Evolutionary conservation across 2,113 vertebrate genomes (phyloP).

Genomic region (Irena cyanogastra): DNA sequence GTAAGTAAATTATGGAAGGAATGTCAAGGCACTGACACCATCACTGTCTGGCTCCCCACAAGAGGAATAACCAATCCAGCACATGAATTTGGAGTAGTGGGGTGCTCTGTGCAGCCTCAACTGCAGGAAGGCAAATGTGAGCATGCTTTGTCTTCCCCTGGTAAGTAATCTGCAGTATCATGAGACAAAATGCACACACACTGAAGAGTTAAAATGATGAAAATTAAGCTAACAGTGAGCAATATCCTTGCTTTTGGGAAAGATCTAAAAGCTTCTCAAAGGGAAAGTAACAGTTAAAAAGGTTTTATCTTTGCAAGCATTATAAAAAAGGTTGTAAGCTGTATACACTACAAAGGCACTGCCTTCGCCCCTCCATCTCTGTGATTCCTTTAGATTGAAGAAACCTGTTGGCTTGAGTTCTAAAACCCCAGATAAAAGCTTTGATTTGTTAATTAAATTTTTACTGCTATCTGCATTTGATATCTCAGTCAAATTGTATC

Average conservation of each 20-base stretch:
- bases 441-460: conserved; percentile 81
- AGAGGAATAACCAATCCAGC: background rate
- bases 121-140: background rate
- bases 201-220: background rate
- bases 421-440: conserved; percentile 73
- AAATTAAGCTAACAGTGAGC: background rate
- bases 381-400: conserved; percentile 66
- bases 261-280: conserved; percentile 8
- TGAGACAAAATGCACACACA: background rate
- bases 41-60: background rate
- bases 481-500: conserved; percentile 75
- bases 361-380: conserved; percentile 13
- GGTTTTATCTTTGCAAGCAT: conserved; percentile 46
- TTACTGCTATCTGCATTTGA: conserved; percentile 76
- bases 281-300: background rate
- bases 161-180: background rate
- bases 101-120: background rate
- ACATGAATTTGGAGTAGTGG: background rate
- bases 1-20: background rate
- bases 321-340: conserved; percentile 19
- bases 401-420: conserved; percentile 75
- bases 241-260: background rate
- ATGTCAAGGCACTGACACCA: background rate
- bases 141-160: accelerated
- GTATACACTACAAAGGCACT: conserved; percentile 55